Evolutionary conservation across 2,113 vertebrate species (phyloP), one percentile per base, ranked within the genome.

Genomic region (Etia nguti): DNA sequence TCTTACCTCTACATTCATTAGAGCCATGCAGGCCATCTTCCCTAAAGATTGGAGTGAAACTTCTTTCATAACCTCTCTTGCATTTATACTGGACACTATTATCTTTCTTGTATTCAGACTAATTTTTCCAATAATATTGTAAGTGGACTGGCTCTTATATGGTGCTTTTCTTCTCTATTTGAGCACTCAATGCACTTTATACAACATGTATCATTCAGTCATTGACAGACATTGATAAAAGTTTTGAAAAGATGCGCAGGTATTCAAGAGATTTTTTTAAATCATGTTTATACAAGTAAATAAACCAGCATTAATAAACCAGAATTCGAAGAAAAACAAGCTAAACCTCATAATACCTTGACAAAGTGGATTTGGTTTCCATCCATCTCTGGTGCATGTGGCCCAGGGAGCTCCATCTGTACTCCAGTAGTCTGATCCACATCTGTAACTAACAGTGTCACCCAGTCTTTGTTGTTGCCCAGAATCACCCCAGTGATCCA

Each of bases 301-400:
- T 1, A 10, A 54, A n/a, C n/a, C n/a, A n/a, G n/a, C n/a, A n/a
- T n/a, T n/a, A n/a, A n/a, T n/a, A n/a, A 54, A 54, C 9, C 20
- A 54, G 4, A n/a, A 54, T 54, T 38, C 3, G 2, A 36, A 36
- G 34, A 52, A n/a, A n/a, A 55, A 22, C n/a, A 55, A 55, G n/a
- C 20, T 55, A 55, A 1, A 55, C n/a, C 10, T 55, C n/a, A 55
- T 22, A 22, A 55, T 55, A 55, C n/a, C 93, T 93, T 79, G 1
- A 92, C 95, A 96, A 1, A 90, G 84, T 80, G 88, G 85, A 11
- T 91, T n/a, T 89, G 94, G 95, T 1, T 0, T 62, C 96, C 95
- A 96, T 3, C 93, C 94, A 2, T 68, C 16, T 84, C 85, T 88
- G 84, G 81, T 92, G 81, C 95, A 96, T 13, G 1, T 92, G 6